Conservation (phyloP, 2,113 vertebrate genomes). For the Pelodiscus sinensis region DNA sequence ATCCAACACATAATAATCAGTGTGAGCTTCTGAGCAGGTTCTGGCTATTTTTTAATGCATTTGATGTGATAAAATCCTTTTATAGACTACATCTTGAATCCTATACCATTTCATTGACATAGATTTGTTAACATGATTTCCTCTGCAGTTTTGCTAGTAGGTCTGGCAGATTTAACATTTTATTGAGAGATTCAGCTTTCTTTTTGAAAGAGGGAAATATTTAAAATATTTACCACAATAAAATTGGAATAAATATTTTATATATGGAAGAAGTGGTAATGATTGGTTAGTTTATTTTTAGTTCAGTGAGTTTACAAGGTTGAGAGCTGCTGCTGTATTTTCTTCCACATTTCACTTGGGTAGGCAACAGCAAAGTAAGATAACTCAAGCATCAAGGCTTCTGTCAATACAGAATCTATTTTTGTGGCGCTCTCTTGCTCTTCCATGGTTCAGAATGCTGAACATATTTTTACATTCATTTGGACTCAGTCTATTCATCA, state of each 20-base stretch:
- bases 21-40: background rate
- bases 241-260: background rate
- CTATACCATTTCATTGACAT: conserved; percentile 21
- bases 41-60: conserved; percentile 8
- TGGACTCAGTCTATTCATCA: background rate
- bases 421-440: background rate
- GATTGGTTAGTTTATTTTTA: background rate
- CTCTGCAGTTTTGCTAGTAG: conserved; percentile 26
- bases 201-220: background rate
- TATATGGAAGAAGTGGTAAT: background rate
- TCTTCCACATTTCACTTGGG: conserved; percentile 22
- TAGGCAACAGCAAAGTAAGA: conserved; percentile 14
- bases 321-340: conserved; percentile 25
- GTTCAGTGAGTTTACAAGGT: background rate
- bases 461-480: conserved; percentile 29
- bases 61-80: conserved; percentile 29
- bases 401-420: background rate
- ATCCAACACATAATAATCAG: background rate
- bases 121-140: conserved; percentile 17
- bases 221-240: background rate
- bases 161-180: background rate
- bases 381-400: background rate
- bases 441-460: background rate
- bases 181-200: background rate
- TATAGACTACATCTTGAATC: conserved; percentile 1